Base-by-base conservation (phyloP, 2,797 vertebrate species). In the Rhodeus uyekii region DNA sequence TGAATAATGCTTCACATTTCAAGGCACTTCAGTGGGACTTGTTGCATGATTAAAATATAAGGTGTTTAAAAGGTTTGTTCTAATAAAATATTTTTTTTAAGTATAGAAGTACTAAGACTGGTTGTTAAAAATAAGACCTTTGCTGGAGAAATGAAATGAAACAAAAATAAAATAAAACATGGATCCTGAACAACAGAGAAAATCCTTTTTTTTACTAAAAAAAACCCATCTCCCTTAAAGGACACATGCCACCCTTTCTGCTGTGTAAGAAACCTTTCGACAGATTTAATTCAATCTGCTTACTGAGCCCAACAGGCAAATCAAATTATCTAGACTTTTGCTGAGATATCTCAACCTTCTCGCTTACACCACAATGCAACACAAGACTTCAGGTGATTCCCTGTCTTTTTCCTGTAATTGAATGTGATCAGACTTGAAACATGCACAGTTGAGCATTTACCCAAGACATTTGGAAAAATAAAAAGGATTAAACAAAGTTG, bases 401-500 rank as follows among this genome's bases (percentile, higher is more conserved):
- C 46, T 29, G 24, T 78, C 58, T 22, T 13, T 38, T 44, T 81
- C 60, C 22, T 36, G 24, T 60, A 32, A 72, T 61, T 61, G 64
- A 78, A 78, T 75, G 60, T 63, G 60, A 83, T 81, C 39, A 65
- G 27, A 39, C 80, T 53, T 72, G 53, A 82, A 77, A 86, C 78
- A 81, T 74, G 39, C 65, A 48, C 27, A 67, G 55, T 36, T 72
- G 32, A 76, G 44, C 78, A 46, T 65, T 71, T 85, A 79, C 73
- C n/a, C 12, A 68, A 78, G 63, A 75, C 48, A 18, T 63, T 48
- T 81, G 7, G 16, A 72, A 61, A 83, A 85, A 65, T 75, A 44
- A 76, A n/a, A 58, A 48, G 71, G 65, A 75, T 87, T 84, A 69
- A 84, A 85, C 74, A 67, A 84, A 83, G 76, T 44, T 29, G 44